A percentile compares a stretch with the other conserved stretches of the same genome.
Evolutionary conservation across 2,113 vertebrate species (phyloP).

Genomic region (Thermophis baileyi): DNA sequence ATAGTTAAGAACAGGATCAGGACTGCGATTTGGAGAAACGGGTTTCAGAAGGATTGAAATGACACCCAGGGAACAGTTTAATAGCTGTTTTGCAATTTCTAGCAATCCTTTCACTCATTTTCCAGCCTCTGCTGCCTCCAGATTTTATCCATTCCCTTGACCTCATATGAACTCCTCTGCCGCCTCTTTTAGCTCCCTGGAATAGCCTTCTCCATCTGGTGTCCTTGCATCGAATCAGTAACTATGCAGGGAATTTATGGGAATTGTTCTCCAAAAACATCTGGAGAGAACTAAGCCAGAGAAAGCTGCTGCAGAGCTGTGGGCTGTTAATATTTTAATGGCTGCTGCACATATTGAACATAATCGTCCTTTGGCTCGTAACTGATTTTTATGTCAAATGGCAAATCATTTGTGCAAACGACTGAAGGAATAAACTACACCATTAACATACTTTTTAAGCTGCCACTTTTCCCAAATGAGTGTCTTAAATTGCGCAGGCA

Average conservation of each 20-base stretch:
- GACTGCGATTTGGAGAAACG: not conserved
- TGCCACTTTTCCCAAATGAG: not conserved
- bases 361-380: not conserved
- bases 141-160: not conserved
- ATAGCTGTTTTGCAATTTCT: not conserved
- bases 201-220: not conserved
- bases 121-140: not conserved
- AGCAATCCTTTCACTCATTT: not conserved
- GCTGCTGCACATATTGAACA: not conserved
- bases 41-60: not conserved
- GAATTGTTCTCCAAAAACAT: not conserved
- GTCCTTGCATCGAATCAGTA: not conserved
- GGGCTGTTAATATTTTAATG: not conserved
- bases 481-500: not conserved
- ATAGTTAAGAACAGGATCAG: not conserved
- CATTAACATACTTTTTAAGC: not conserved
- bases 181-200: not conserved
- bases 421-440: not conserved
- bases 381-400: not conserved
- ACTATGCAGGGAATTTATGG: not conserved
- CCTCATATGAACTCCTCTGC: not conserved
- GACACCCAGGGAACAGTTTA: not conserved
- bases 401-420: not conserved
- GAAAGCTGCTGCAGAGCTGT: not conserved
- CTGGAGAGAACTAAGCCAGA: not conserved